Evolutionary conservation across 2,113 vertebrate species (phyloP).

Genomic region (Aspiorhynchus laticeps): DNA sequence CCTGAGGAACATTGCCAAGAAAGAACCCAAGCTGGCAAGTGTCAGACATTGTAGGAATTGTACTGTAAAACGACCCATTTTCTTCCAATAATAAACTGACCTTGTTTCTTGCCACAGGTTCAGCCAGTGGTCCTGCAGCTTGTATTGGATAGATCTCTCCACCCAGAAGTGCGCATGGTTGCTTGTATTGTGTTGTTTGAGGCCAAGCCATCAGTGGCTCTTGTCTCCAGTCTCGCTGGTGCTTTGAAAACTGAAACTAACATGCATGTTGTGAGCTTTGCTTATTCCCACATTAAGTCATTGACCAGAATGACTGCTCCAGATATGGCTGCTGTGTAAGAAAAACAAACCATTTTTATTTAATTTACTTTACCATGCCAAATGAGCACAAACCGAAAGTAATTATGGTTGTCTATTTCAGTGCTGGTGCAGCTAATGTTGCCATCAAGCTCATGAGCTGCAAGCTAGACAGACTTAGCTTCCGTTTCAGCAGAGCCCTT

Average conservation of each 20-base stretch:
- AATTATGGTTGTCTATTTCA: constrained; percentile 60
- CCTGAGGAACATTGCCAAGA: constrained; percentile 81
- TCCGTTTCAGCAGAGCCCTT: constrained; percentile 78
- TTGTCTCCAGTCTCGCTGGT: constrained; percentile 75
- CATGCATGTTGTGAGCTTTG: constrained; percentile 83
- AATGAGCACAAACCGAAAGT: not conserved
- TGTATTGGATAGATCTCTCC: constrained; percentile 74
- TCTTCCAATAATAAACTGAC: not conserved
- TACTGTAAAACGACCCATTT: too few species aligned
- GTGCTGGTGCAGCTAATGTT: constrained; percentile 80
- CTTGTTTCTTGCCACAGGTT: constrained; percentile 68
- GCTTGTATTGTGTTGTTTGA: constrained; percentile 82
- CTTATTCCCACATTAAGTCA: constrained; percentile 83
- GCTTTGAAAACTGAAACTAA: constrained; percentile 75
- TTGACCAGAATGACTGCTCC: constrained; percentile 74
- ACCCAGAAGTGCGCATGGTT: constrained; percentile 79
- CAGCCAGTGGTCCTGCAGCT: constrained; percentile 79
- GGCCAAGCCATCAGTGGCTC: constrained; percentile 74
- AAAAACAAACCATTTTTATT: not conserved
- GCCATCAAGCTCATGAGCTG: constrained; percentile 80
- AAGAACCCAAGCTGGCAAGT: constrained; percentile 78
- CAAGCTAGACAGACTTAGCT: constrained; percentile 72
- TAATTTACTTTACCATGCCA: not conserved
- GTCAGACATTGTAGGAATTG: not conserved
- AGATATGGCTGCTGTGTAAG: constrained; percentile 77